A percentile compares a stretch with the other conserved stretches of the same genome.
Evolutionary conservation across 2,113 vertebrate species (phyloP).

Genomic region (Columbina picui): DNA sequence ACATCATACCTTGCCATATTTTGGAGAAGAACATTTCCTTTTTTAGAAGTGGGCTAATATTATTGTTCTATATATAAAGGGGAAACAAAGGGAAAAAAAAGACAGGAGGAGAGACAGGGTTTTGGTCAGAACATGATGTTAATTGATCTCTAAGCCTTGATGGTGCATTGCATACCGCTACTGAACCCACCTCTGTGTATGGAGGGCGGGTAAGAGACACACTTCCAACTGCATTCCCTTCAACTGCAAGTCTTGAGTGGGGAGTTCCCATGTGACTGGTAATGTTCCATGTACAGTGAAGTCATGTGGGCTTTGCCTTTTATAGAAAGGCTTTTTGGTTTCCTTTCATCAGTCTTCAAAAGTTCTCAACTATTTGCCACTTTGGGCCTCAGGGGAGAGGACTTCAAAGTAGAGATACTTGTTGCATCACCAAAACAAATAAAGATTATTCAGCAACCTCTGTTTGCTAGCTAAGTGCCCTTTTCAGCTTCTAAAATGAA

Average conservation of each 20-base stretch:
- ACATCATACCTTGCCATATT: not conserved
- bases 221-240: not conserved
- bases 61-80: not conserved
- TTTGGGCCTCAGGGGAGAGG: not conserved
- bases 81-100: not conserved
- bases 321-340: not conserved
- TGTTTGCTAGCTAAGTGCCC: not conserved
- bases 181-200: not conserved
- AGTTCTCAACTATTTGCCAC: not conserved
- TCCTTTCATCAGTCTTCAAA: slow-evolving; percentile 25
- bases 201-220: not conserved
- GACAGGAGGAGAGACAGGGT: not conserved
- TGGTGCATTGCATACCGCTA: not conserved
- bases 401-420: not conserved
- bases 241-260: not conserved
- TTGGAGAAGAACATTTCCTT: not conserved
- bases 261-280: not conserved
- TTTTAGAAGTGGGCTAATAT: not conserved
- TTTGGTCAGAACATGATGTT: not conserved
- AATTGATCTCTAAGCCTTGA: not conserved
- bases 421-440: not conserved
- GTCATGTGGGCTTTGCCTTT: slow-evolving; percentile 38
- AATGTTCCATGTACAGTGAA: not conserved
- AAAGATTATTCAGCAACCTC: not conserved
- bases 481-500: slow-evolving; percentile 3